Evolutionary conservation across 2,113 vertebrate genomes (phyloP), one percentile per base, ranked within the genome.

Genomic region (Acanthisitta chloris): DNA sequence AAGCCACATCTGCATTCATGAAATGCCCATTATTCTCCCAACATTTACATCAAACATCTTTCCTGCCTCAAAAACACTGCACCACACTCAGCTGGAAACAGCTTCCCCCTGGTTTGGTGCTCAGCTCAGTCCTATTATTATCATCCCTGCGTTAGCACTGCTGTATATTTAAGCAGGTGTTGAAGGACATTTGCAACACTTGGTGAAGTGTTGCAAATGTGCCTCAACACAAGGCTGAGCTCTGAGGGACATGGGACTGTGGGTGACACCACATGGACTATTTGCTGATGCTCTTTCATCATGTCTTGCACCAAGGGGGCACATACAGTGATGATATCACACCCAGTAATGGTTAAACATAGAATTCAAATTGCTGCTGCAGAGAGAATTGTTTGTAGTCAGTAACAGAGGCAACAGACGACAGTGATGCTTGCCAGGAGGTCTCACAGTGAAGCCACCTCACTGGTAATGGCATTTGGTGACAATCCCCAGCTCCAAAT

Each of bases 1-100:
- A 95, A 79, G 88, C 86, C 42, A 90, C 65, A 90, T 92, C 58
- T 55, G 55, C 65, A 77, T 93, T 92, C 82, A 61, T 10, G 9
- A 36, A 24, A 13, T 21, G 51, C 25, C 17, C 4, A 61, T 83
- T 77, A 66, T 78, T 80, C 69, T 65, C 2, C 2, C 74, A 62
- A 61, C 78, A 88, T 79, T 55, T 38, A 82, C 70, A 78, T 76
- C 61, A 79, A 70, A 42, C 66, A 65, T 54, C 65, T 54, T 81
- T 94, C 71, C 88, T 82, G 67, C 66, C 42, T 71, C 65, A 81
- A 42, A 95, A 78, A 26, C 38, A 24, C 33, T 19, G 8, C 0
- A 0, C 43, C 17, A 57, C 46, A 2, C 59, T 81, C 78, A 38
- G 59, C 36, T 78, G 78, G 73, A 86, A 58, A 16, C 40, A 69